Evolutionary conservation across 2,797 vertebrate species (phyloP).

Genomic region (Propithecus perrieri): DNA sequence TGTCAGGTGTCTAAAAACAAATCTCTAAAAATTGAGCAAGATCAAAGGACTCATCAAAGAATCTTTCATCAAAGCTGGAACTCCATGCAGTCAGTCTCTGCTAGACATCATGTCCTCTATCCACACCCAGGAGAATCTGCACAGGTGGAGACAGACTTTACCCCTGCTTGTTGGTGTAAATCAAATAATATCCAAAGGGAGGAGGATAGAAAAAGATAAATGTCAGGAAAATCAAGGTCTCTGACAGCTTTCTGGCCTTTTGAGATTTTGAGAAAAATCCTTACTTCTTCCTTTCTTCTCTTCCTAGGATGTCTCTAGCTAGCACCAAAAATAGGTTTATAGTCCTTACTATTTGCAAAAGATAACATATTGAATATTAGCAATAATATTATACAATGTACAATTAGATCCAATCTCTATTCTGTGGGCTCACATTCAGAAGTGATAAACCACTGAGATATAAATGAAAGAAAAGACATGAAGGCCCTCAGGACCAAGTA

Average conservation of each 20-base stretch:
- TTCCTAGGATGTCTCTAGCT: conserved; percentile 23
- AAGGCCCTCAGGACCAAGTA: not conserved
- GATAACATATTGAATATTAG: not conserved
- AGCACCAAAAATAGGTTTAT: conserved; percentile 42
- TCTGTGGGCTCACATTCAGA: conserved; percentile 37
- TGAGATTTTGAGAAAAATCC: conserved; percentile 21
- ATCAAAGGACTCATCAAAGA: conserved; percentile 63
- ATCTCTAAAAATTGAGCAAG: conserved; percentile 46
- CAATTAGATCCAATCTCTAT: conserved; percentile 15
- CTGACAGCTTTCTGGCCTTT: not conserved
- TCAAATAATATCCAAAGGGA: conserved; percentile 13
- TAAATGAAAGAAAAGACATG: conserved; percentile 1
- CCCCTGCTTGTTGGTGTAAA: not conserved
- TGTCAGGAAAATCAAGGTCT: not conserved
- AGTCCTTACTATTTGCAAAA: conserved; percentile 50
- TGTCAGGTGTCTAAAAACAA: conserved; percentile 55
- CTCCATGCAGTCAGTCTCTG: not conserved
- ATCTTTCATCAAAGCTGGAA: conserved; percentile 39
- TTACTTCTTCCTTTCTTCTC: conserved; percentile 5
- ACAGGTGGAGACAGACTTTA: not conserved
- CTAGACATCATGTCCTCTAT: conserved; percentile 6
- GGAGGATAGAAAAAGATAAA: not conserved
- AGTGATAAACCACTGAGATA: conserved; percentile 34
- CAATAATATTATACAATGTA: not conserved
- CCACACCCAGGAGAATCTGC: not conserved